Conservation (phyloP, 1,140 invertebrate species). For the Acromyrmex charruanus region DNA sequence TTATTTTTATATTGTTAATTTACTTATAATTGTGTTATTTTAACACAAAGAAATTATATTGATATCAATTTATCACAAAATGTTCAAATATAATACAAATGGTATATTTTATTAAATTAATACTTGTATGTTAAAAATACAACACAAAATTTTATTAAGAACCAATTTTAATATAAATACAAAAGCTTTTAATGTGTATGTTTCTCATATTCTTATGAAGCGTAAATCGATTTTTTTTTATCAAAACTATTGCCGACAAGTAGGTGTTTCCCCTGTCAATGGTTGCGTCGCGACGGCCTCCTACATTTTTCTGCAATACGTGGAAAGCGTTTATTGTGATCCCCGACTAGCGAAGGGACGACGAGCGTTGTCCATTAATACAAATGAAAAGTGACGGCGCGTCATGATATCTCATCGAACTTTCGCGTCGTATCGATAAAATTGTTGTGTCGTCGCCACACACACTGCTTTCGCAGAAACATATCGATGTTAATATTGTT, state of each 20-base stretch:
- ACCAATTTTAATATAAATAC: too few species aligned
- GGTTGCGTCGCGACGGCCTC: conserved; percentile 1
- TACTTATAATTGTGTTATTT: too few species aligned
- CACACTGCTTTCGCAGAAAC: too few species aligned
- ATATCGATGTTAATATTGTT: background rate
- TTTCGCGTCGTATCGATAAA: conserved; percentile 18
- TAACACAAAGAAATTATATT: too few species aligned
- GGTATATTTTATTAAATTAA: too few species aligned
- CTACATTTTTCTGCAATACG: conserved; percentile 21
- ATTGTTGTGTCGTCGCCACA: background rate
- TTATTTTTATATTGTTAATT: too few species aligned
- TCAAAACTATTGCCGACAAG: background rate
- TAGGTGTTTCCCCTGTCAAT: background rate
- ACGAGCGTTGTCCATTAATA: conserved; percentile 39
- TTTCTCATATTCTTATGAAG: conserved; percentile 11
- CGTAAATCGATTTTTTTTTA: conserved; percentile 19
- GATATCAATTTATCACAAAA: too few species aligned
- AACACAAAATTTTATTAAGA: too few species aligned
- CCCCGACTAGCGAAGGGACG: background rate
- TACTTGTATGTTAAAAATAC: too few species aligned
- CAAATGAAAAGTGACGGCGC: conserved; percentile 31
- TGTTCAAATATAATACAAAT: too few species aligned
- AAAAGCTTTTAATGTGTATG: too few species aligned
- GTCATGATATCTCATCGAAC: conserved; percentile 29
- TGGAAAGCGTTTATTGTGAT: conserved; percentile 44